phyloP scores from a whole-genome alignment of 2,113 vertebrate genomes.

The Miniopterus natalensis region DNA sequence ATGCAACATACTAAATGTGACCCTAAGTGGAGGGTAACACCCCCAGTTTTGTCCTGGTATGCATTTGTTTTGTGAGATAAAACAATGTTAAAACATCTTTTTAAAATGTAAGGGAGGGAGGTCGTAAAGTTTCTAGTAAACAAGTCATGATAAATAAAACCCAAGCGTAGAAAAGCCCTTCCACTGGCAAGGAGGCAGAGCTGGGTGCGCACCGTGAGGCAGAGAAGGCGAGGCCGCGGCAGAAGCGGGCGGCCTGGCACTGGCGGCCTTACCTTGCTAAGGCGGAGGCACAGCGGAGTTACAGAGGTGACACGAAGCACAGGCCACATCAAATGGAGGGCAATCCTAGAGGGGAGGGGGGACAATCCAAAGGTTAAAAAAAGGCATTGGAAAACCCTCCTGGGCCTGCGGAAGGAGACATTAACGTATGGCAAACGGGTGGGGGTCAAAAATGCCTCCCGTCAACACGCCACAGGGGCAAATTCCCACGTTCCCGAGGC shows the following conservation, averaged over 20 bases:
- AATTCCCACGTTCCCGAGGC: background rate
- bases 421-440: background rate
- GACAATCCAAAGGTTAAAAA: background rate
- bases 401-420: background rate
- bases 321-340: slow-evolving; percentile 41
- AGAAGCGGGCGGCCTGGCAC: rapidly evolving
- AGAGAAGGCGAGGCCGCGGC: background rate
- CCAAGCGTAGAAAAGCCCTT: background rate
- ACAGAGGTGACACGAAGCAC: slow-evolving; percentile 22
- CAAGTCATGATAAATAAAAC: slow-evolving; percentile 18
- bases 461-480: background rate
- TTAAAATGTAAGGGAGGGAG: background rate
- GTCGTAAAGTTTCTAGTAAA: background rate
- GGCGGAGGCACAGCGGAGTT: slow-evolving; percentile 2
- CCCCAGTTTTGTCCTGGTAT: background rate
- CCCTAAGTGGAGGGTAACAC: background rate
- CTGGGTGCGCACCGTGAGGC: background rate
- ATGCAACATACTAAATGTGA: background rate
- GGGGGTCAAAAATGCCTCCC: background rate
- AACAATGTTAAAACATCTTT: slow-evolving; percentile 31
- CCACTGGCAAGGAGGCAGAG: background rate
- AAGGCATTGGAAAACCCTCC: background rate
- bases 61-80: background rate
- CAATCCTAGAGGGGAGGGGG: slow-evolving; percentile 18
- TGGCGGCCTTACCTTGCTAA: slow-evolving; percentile 62